Base-by-base conservation (phyloP, 2,888 invertebrate genomes). In the Cantharis rustica region DNA sequence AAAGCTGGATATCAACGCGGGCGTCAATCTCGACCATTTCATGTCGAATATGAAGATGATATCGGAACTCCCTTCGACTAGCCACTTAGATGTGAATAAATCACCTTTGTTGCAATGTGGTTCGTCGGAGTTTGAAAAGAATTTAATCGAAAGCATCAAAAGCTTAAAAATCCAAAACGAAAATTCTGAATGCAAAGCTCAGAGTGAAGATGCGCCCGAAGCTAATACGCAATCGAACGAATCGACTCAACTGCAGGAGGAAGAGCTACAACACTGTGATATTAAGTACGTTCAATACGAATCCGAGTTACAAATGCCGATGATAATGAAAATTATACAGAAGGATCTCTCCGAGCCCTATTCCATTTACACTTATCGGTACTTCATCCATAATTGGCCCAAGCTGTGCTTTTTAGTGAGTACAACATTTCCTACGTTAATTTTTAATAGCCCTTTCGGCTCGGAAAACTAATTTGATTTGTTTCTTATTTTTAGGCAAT, bases 321-420 rank as follows among this genome's bases (percentile, higher is more conserved):
- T 97, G 89, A 99, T 99, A 83, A 99, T 99, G 98, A 94, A 95
- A 90, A 93, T 99, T 86, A 99, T 99, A 88, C 98, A 98, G 88
- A 98, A 98, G 89, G 99, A 99, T 91, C 92, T 99, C 83, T 98
- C 98, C 78, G 99, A 99, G 92, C 99, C 99, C 61, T 99, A 99
- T 90, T 99, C 99, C 82, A 99, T 99, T 90, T 99, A 99, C 89
- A 99, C 99, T 27, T 99, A 99, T 91, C 94, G 99, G 90, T 99
- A 99, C 91, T 99, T 99, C 91, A 98, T 99, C 88, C 98, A 99
- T 89, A 99, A 99, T 89, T 99, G 99, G 99, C 99, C 99, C 88
- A 96, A 98, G 89, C 91, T 99, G 82, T 99, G 99, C 90, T 98
- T 98, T 90, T 90, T 99, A 91, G 95, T 95, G 89, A 90, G 93